Evolutionary conservation across 2,888 invertebrate genomes (phyloP).

Genomic region (Chrysolina haemoptera): DNA sequence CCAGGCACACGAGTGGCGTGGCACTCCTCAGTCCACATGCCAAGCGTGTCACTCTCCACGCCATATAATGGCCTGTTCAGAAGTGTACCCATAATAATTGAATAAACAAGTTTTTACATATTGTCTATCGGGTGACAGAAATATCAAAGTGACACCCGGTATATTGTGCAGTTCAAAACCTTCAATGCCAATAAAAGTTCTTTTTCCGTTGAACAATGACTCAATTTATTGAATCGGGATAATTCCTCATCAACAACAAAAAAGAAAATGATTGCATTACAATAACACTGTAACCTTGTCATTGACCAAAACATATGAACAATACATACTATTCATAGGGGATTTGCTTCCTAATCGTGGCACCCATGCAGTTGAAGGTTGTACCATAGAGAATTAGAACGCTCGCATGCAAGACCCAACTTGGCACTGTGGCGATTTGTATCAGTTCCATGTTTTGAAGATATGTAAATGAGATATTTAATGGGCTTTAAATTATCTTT

Average conservation of each 20-base stretch:
- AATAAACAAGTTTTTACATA: no score
- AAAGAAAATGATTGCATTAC: constrained; percentile 38
- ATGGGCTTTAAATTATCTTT: neutral
- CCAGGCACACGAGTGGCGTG: no score
- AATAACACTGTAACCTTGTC: constrained; percentile 34
- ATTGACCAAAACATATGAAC: constrained; percentile 39
- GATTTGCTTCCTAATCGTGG: constrained; percentile 29
- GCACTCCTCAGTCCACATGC: no score
- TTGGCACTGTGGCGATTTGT: neutral
- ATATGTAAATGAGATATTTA: constrained; percentile 13
- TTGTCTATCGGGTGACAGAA: no score
- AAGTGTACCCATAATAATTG: no score
- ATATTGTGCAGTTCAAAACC: neutral
- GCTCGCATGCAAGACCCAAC: neutral
- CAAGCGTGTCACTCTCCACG: no score
- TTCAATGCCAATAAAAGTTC: constrained; percentile 9
- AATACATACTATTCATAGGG: constrained; percentile 31
- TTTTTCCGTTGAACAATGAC: constrained; percentile 9
- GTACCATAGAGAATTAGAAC: constrained; percentile 12
- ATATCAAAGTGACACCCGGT: neutral
- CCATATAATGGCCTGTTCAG: no score
- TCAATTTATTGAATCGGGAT: constrained; percentile 9
- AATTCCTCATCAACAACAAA: constrained; percentile 23
- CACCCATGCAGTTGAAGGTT: constrained; percentile 18
- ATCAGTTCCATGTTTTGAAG: neutral